Evolutionary conservation across 2,888 invertebrate species (phyloP), one percentile per base, ranked within the genome.

Genomic region (Agonopterix heracliana): DNA sequence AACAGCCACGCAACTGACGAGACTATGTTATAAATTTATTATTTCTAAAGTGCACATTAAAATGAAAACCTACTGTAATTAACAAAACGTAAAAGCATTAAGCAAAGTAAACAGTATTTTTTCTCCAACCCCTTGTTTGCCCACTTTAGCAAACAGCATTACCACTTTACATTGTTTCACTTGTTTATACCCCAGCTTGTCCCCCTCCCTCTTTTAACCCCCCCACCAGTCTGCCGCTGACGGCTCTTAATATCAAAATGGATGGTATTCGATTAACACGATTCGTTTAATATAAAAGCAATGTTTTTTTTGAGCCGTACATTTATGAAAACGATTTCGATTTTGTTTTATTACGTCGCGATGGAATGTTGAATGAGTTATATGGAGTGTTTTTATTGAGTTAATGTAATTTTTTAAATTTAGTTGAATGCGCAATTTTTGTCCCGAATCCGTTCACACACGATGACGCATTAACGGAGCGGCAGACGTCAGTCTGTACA

Each of bases 231-330:
- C 52, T 44, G 45, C 46, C 54, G 51, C 51, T 44, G 45, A 45
- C 54, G 51, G 60, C 64, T 56, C 63, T 64, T 66, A 53, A 64
- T 62, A 63, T 64, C 56, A 52, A 54, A 63, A 63, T 64, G 62
- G 59, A 64, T 61, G 61, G 55, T 56, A 64, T 66, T 68, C 65
- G 68, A 68, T 71, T 71, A 71, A 61, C 53, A 51, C 61, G 60
- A 60, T 61, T 63, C 58, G 57, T 60, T 63, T 56, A 26, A 26
- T 45, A 45, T 44, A 41, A 41, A 44, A n/a, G 41, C 47, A 52
- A 47, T 45, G 45, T 45, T 49, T 48, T 44, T 38, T 45, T 41
- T 44, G 48, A 41, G 35, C 12, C 45, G 11, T 35, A 34, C 38
- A n/a, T 43, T 44, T 44, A 41, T 40, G 35, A 44, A 40, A 50